A percentile compares a stretch with the other conserved stretches of the same genome.
Evolutionary conservation across 2,113 vertebrate genomes (phyloP).

Genomic region (Solea solea): DNA sequence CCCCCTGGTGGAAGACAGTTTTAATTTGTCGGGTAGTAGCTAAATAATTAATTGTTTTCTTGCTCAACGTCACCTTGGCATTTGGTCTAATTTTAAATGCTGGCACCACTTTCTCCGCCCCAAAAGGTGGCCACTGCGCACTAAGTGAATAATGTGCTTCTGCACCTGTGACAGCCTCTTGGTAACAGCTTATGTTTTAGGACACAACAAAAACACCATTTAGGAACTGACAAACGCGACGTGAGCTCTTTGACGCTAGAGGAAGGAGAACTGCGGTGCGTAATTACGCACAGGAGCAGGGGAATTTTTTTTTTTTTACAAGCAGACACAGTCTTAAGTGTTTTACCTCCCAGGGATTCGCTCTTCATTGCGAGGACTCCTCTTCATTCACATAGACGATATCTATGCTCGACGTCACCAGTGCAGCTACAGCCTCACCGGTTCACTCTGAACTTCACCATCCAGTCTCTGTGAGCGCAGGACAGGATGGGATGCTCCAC

Average conservation of each 20-base stretch:
- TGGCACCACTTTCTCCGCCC: constrained; percentile 45
- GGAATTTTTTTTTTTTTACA: constrained; percentile 35
- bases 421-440: constrained; percentile 19
- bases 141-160: constrained; percentile 61
- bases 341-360: constrained; percentile 10
- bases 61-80: not conserved
- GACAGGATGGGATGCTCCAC: constrained; percentile 78
- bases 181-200: constrained; percentile 57
- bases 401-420: constrained; percentile 56
- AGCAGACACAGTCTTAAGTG: not conserved
- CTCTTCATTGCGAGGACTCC: not conserved
- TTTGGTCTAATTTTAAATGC: not conserved
- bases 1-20: too few species aligned
- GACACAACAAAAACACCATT: constrained; percentile 46
- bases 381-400: constrained; percentile 26
- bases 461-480: constrained; percentile 52
- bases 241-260: too few species aligned
- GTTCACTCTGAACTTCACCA: constrained; percentile 2
- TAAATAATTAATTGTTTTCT: not conserved
- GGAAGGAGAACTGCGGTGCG: not conserved
- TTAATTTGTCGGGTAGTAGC: too few species aligned
- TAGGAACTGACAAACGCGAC: not conserved
- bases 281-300: constrained; percentile 39
- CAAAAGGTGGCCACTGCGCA: constrained; percentile 23
- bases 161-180: constrained; percentile 37